Conservation (phyloP, 2,888 invertebrate genomes). For the Oegoconia quadripuncta region DNA sequence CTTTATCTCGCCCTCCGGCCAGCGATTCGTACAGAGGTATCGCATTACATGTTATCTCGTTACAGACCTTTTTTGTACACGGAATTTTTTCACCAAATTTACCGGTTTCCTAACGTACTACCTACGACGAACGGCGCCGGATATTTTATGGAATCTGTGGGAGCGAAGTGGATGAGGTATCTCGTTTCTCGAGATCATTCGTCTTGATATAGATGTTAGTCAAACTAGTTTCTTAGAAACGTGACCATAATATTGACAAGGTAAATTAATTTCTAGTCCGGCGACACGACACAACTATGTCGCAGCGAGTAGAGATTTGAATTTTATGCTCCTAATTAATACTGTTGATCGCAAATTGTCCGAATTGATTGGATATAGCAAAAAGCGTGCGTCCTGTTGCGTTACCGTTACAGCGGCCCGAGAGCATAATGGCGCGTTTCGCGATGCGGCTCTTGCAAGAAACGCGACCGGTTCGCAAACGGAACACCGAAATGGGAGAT, state of each 20-base stretch:
- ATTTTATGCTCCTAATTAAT: slow-evolving; percentile 65
- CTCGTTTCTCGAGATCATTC: slow-evolving; percentile 67
- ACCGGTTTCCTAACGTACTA: slow-evolving; percentile 45
- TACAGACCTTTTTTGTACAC: slow-evolving; percentile 56
- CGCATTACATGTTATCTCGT: slow-evolving; percentile 72
- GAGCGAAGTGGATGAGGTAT: slow-evolving; percentile 53
- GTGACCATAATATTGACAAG: slow-evolving; percentile 69
- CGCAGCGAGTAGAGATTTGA: slow-evolving; percentile 49
- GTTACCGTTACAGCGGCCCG: slow-evolving; percentile 53
- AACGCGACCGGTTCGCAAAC: slow-evolving; percentile 52
- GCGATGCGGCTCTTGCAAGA: slow-evolving; percentile 62
- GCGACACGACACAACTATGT: slow-evolving; percentile 41
- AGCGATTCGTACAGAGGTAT: slow-evolving; percentile 66
- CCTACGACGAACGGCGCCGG: slow-evolving; percentile 43
- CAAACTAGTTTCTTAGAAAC: slow-evolving; percentile 63
- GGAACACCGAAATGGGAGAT: slow-evolving; percentile 60
- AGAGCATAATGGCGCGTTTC: slow-evolving; percentile 56
- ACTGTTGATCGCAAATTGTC: slow-evolving; percentile 53
- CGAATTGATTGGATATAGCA: slow-evolving; percentile 56
- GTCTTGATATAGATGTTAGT: slow-evolving; percentile 63
- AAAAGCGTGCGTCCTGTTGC: slow-evolving; percentile 52
- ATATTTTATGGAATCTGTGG: slow-evolving; percentile 65
- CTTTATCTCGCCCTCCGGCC: slow-evolving; percentile 67
- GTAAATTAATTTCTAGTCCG: slow-evolving; percentile 55
- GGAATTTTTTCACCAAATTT: slow-evolving; percentile 47